Percentiles rank a stretch among this genome's conserved stretches.
These are phyloP conservation scores for Lagodon rhomboides DNA, from an alignment of 2,797 vertebrate genomes.

Conservation along the genomic window DNA sequence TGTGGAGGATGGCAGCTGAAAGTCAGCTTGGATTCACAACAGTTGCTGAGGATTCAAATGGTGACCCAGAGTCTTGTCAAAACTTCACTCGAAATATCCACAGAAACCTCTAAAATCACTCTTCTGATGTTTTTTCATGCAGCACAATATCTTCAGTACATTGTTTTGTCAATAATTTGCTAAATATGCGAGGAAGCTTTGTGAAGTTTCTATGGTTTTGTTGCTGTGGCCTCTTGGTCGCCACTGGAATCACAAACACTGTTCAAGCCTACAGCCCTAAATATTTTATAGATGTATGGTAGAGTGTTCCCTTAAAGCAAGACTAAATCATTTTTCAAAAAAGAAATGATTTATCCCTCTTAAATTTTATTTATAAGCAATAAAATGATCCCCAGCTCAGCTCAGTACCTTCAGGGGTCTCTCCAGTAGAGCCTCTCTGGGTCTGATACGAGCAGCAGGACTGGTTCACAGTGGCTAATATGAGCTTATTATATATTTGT, in stretches of 20 bases:
- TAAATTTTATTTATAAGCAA: conserved; percentile 18
- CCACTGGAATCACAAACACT: background rate
- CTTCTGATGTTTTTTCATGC: background rate
- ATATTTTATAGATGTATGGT: background rate
- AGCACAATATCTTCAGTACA: background rate
- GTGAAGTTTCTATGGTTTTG: background rate
- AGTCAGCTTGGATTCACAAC: background rate
- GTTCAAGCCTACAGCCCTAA: background rate
- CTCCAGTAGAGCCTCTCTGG: background rate
- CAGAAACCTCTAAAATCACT: conserved; percentile 5
- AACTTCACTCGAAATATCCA: background rate
- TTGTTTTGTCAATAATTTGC: background rate
- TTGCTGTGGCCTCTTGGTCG: background rate
- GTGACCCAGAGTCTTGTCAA: background rate
- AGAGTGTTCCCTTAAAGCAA: background rate
- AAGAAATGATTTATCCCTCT: background rate
- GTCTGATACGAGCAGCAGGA: background rate
- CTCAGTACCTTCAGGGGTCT: background rate
- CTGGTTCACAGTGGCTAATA: too few relatives aligned
- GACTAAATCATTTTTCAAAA: background rate
- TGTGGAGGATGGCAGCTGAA: background rate
- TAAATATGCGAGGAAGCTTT: background rate
- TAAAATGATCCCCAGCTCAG: conserved; percentile 1
- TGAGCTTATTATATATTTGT: too few relatives aligned
- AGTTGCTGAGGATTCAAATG: background rate